These are phyloP conservation scores for Aldrovandia affinis DNA, from an alignment of 2,797 vertebrate species.

Conservation along the genomic window DNA sequence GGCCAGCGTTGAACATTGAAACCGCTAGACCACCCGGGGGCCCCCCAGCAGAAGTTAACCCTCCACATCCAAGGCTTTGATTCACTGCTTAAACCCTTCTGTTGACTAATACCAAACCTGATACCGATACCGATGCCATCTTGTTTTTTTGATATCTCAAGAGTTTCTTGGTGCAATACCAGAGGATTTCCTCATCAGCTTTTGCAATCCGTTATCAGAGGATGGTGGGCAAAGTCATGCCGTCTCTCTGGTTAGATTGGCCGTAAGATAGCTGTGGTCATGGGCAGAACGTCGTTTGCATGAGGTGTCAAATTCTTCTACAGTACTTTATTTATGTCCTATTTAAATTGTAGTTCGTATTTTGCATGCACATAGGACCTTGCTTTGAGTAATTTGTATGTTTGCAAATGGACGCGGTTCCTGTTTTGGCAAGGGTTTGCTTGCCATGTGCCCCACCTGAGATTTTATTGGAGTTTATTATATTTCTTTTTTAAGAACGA, in stretches of 20 bases:
- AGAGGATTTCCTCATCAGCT: slow-evolving; percentile 19
- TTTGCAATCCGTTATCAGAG: slow-evolving; percentile 10
- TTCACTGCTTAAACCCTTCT: slow-evolving; percentile 6
- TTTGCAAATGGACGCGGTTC: slow-evolving; percentile 14
- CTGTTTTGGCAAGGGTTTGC: slow-evolving; percentile 1
- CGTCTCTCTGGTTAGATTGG: not conserved
- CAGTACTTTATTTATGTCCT: not conserved
- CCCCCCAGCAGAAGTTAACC: too few relatives aligned
- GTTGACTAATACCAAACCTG: slow-evolving; percentile 11
- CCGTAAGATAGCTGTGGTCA: not conserved
- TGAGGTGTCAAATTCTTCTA: not conserved
- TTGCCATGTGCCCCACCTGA: not conserved
- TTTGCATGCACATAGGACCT: not conserved
- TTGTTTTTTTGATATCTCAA: slow-evolving; percentile 20
- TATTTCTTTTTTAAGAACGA: not conserved
- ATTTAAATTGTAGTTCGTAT: not conserved
- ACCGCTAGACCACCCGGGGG: too few relatives aligned
- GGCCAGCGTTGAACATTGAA: too few relatives aligned
- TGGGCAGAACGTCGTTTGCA: not conserved
- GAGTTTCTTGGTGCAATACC: slow-evolving; percentile 19
- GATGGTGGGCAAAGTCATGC: not conserved
- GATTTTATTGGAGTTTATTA: not conserved
- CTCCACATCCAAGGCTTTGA: not conserved
- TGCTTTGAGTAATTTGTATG: not conserved
- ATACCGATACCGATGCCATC: slow-evolving; percentile 15